Percentiles rank a stretch among this genome's conserved stretches.
Evolutionary conservation across 2,113 vertebrate species (phyloP).

Genomic region (Rhinopomastus cyanomelas): DNA sequence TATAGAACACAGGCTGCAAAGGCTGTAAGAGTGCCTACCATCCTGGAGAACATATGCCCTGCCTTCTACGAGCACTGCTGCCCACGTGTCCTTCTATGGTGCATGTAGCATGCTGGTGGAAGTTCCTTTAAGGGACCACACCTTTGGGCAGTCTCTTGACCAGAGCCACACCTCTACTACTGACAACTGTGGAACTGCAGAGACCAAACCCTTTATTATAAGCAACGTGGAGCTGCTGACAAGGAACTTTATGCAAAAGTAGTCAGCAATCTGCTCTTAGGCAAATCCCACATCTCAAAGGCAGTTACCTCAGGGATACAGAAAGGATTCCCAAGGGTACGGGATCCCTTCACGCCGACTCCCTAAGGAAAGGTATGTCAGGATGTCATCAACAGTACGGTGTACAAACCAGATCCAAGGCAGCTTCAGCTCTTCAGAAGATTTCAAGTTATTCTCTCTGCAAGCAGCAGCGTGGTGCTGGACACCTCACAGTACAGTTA

Average conservation of each 20-base stretch:
- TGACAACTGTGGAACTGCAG: neutral
- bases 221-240: neutral
- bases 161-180: neutral
- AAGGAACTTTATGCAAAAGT: neutral
- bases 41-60: neutral
- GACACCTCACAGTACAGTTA: neutral
- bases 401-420: neutral
- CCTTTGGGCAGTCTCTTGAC: neutral
- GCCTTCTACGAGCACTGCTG: neutral
- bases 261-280: neutral
- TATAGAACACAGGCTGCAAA: neutral
- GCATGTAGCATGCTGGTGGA: neutral
- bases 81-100: neutral
- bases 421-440: neutral
- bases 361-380: neutral
- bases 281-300: neutral
- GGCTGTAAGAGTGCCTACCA: neutral
- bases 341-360: neutral
- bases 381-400: neutral
- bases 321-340: neutral
- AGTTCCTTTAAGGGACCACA: neutral
- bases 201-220: neutral
- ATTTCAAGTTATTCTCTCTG: neutral
- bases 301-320: neutral
- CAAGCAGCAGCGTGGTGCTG: neutral